phyloP scores from a whole-genome alignment of 2,113 vertebrate genomes.

The Alethe diademata region DNA sequence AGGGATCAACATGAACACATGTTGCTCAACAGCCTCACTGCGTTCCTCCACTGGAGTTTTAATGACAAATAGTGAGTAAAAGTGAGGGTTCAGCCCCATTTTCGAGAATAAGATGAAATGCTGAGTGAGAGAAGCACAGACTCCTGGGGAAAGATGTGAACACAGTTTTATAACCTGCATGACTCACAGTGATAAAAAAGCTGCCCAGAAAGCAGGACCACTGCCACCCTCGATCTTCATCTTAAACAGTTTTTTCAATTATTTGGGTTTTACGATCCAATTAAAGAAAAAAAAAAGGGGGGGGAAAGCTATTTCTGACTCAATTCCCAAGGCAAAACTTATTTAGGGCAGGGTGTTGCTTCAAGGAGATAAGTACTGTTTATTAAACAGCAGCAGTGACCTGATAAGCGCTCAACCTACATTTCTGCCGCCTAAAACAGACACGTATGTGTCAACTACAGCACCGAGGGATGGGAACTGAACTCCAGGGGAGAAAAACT shows the following conservation, averaged over 20 bases:
- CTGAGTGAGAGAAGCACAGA: background rate
- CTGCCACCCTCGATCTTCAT: background rate
- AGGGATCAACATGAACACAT: background rate
- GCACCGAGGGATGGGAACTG: background rate
- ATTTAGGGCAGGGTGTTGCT: constrained; percentile 51
- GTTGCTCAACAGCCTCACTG: background rate
- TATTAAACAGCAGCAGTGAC: constrained; percentile 32
- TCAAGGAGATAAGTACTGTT: constrained; percentile 48
- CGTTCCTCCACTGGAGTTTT: background rate
- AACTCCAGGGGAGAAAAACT: background rate
- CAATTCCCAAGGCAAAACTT: background rate
- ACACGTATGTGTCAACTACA: accelerated
- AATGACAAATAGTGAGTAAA: background rate
- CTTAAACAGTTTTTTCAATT: background rate
- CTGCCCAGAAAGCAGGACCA: background rate
- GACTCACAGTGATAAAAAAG: background rate
- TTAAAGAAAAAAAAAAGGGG: background rate
- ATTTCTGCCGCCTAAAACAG: background rate
- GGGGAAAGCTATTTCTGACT: constrained; percentile 1
- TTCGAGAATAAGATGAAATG: background rate
- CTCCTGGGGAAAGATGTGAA: background rate
- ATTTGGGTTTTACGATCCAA: background rate
- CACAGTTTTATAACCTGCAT: background rate
- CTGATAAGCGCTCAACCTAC: background rate
- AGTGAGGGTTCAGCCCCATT: background rate